phyloP scores from a whole-genome alignment of 2,113 vertebrate genomes.

The Carollia perspicillata region DNA sequence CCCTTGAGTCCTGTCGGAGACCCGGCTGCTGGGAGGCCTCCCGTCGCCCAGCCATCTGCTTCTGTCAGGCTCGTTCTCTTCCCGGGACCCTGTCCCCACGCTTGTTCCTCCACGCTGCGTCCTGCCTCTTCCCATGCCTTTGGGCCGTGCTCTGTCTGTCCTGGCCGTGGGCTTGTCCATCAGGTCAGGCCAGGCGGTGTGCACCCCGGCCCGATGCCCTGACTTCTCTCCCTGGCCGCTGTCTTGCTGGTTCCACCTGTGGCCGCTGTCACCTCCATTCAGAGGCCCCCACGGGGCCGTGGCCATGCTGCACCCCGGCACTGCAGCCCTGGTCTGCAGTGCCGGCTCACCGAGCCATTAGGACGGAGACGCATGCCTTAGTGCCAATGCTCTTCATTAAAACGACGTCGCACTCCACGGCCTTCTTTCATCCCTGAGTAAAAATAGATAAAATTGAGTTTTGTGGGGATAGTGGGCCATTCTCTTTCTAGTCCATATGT shows the following conservation, averaged over 20 bases:
- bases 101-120: too few relatives aligned
- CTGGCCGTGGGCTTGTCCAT: not conserved
- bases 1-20: too few relatives aligned
- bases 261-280: not conserved
- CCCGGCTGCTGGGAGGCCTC: too few relatives aligned
- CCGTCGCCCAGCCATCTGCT: too few relatives aligned
- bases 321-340: not conserved
- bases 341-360: not conserved
- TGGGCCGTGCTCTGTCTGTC: not conserved
- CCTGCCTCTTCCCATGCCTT: too few relatives aligned
- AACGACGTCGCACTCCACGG: not conserved
- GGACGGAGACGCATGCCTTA: not conserved
- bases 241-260: not conserved
- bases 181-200: too few relatives aligned
- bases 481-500: not conserved
- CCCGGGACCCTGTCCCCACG: too few relatives aligned
- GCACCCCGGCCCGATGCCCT: rapidly evolving
- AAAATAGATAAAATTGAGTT: not conserved
- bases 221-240: not conserved
- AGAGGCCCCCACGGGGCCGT: not conserved
- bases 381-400: not conserved
- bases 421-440: not conserved
- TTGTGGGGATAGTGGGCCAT: not conserved
- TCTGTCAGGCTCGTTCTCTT: too few relatives aligned
- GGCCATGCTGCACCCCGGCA: too few relatives aligned